Percentiles rank a stretch among this genome's conserved stretches.
Evolutionary conservation across 2,888 invertebrate genomes (phyloP).

Genomic region (Odontocerum albicorne): DNA sequence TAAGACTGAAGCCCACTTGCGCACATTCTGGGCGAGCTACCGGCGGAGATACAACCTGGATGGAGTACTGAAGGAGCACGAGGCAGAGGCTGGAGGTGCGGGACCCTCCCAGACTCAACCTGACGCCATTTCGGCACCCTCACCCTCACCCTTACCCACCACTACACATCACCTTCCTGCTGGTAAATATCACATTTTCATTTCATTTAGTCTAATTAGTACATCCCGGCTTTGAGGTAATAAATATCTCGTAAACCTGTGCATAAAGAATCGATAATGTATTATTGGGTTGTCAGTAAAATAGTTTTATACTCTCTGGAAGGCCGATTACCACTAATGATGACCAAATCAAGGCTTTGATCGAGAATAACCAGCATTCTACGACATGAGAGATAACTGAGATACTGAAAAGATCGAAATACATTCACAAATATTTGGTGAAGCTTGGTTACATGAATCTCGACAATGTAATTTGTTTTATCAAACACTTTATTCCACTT

Average conservation of each 20-base stretch:
- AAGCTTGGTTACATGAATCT: too few relatives aligned
- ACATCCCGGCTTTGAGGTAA: not conserved
- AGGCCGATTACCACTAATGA: too few relatives aligned
- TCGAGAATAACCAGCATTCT: too few relatives aligned
- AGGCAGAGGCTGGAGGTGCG: slow-evolving; percentile 68
- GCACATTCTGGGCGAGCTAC: slow-evolving; percentile 90
- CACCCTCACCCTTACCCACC: not conserved
- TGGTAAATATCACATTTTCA: slow-evolving; percentile 19
- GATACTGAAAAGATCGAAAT: too few relatives aligned
- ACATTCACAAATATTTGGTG: too few relatives aligned
- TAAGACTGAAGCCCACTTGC: slow-evolving; percentile 90
- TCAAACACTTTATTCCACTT: too few relatives aligned
- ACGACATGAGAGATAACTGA: too few relatives aligned
- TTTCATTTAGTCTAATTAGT: not conserved
- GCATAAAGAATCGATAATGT: not conserved
- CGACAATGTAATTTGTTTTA: too few relatives aligned
- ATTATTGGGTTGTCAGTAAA: too few relatives aligned
- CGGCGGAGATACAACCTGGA: slow-evolving; percentile 88
- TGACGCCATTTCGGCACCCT: not conserved
- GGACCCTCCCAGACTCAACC: slow-evolving; percentile 31
- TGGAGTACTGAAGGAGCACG: slow-evolving; percentile 81
- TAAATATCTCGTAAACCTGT: not conserved
- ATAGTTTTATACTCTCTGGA: too few relatives aligned
- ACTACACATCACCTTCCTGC: slow-evolving; percentile 17
- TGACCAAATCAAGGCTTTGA: too few relatives aligned